A percentile compares a stretch with the other conserved stretches of the same genome.
These are phyloP conservation scores for Homarus gammarus DNA, from an alignment of 2,888 invertebrate genomes.

Conservation along the genomic window DNA sequence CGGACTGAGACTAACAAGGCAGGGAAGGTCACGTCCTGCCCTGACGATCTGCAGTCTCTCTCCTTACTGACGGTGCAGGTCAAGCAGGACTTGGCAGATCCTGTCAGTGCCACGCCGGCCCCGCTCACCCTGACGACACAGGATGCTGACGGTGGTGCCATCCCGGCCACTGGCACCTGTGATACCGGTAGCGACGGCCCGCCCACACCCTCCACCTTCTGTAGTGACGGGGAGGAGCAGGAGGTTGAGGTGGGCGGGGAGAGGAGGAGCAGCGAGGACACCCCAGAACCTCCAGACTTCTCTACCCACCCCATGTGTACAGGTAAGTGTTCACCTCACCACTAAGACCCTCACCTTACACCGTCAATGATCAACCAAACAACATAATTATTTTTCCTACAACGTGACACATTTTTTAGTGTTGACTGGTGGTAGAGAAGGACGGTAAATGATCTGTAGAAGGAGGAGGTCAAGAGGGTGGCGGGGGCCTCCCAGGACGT, in stretches of 20 bases:
- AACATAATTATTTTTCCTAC: too few relatives aligned
- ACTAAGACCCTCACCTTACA: too few relatives aligned
- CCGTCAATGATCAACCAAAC: too few relatives aligned
- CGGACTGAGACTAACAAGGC: slow-evolving; percentile 47
- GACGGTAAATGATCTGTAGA: too few relatives aligned
- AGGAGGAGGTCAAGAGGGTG: too few relatives aligned
- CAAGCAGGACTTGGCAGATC: slow-evolving; percentile 6
- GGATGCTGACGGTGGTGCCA: slow-evolving; percentile 28
- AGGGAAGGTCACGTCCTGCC: slow-evolving; percentile 53
- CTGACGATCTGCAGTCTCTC: slow-evolving; percentile 44
- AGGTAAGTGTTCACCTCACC: too few relatives aligned
- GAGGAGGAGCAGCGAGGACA: slow-evolving; percentile 10
- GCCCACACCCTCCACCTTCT: slow-evolving; percentile 48
- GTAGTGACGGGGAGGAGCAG: slow-evolving; percentile 45
- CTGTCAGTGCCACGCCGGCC: not conserved
- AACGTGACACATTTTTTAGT: too few relatives aligned
- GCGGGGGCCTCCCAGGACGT: too few relatives aligned
- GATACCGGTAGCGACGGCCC: slow-evolving; percentile 26
- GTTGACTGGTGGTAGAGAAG: too few relatives aligned
- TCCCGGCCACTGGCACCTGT: not conserved
- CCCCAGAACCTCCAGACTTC: slow-evolving; percentile 38
- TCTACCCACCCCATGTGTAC: slow-evolving; percentile 26
- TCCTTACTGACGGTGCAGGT: slow-evolving; percentile 28
- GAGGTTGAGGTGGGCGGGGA: not conserved
- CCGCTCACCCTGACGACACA: not conserved